Evolutionary conservation across 1,140 invertebrate species (phyloP).

Genomic region (Carposina sasakii): DNA sequence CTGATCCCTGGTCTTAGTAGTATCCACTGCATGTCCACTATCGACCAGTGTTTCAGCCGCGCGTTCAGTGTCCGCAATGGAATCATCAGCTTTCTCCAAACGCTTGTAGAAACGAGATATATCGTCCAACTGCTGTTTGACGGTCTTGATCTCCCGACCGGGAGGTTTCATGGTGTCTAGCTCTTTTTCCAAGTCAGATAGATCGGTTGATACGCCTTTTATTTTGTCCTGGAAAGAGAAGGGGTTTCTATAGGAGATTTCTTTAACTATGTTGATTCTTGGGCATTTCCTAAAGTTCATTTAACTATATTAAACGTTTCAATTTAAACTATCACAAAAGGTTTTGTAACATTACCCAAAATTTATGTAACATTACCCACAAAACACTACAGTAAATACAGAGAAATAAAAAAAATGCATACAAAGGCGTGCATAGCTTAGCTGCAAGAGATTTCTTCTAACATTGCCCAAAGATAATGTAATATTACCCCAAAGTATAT

Average conservation of each 20-base stretch:
- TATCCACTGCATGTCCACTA: conserved; percentile 87
- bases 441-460: too few relatives aligned
- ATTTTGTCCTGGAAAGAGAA: conserved; percentile 78
- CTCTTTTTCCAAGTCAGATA: conserved; percentile 87
- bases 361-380: too few relatives aligned
- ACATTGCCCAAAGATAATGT: too few relatives aligned
- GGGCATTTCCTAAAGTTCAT: too few relatives aligned
- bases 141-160: conserved; percentile 88
- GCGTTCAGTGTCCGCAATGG: conserved; percentile 80
- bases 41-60: conserved; percentile 85
- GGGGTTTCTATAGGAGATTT: conserved; percentile 1
- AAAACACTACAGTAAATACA: too few relatives aligned
- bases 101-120: conserved; percentile 79
- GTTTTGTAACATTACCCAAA: too few relatives aligned
- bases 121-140: conserved; percentile 89
- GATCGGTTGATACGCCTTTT: conserved; percentile 82
- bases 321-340: too few relatives aligned
- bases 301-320: too few relatives aligned
- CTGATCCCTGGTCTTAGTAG: conserved; percentile 82
- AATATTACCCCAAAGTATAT: too few relatives aligned
- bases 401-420: too few relatives aligned
- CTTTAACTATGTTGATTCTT: too few relatives aligned
- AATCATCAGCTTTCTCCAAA: conserved; percentile 78
- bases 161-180: conserved; percentile 88
- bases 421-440: too few relatives aligned